Conservation (phyloP, 2,113 vertebrate genomes). For the Nycticebus coucang region DNA sequence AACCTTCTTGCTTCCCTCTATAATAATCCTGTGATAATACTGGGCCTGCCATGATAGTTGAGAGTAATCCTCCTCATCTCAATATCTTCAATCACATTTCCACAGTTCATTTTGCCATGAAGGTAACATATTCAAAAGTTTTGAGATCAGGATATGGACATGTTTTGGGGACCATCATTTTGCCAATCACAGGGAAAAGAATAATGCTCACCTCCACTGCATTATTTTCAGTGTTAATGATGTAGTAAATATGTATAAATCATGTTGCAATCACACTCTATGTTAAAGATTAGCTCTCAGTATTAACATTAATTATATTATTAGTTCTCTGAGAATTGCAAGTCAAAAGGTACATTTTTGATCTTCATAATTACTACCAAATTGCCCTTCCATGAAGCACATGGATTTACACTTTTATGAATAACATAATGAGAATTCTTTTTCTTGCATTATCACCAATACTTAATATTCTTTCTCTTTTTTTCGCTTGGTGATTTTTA, state of each 20-base stretch:
- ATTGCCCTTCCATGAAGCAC: not conserved
- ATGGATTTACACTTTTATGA: not conserved
- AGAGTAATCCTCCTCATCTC: not conserved
- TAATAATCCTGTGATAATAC: not conserved
- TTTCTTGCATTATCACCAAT: not conserved
- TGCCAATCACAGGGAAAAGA: no score
- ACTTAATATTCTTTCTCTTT: not conserved
- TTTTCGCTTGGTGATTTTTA: not conserved
- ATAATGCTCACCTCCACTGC: not conserved
- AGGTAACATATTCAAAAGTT: not conserved
- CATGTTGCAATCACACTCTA: not conserved
- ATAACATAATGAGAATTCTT: not conserved
- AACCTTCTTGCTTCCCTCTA: not conserved
- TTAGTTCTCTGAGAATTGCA: not conserved
- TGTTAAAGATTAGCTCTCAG: not conserved
- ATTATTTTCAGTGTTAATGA: not conserved
- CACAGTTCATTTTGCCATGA: not conserved
- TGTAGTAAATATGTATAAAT: not conserved
- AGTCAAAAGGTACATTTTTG: not conserved
- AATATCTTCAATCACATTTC: not conserved
- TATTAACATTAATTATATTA: not conserved
- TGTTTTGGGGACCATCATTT: not conserved
- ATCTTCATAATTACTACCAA: not conserved
- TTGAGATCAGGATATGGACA: not conserved
- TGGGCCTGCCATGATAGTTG: not conserved